Conservation (phyloP, 2,113 vertebrate species). For the Spea multiplicata region DNA sequence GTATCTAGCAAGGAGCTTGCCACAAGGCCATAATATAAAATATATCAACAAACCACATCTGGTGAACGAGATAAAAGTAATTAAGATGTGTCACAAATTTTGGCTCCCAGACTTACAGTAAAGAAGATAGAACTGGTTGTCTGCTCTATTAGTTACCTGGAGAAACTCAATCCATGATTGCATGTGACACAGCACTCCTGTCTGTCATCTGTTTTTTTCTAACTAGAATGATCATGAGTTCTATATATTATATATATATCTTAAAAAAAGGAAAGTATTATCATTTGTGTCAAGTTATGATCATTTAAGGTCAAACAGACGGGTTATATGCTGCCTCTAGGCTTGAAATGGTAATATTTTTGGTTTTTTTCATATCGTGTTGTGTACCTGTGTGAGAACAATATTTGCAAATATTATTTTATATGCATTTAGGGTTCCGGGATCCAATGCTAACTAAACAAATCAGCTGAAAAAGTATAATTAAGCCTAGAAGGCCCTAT, state of each 20-base stretch:
- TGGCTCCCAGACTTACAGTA: constrained; percentile 31
- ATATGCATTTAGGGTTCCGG: too few species aligned
- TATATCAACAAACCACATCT: constrained; percentile 24
- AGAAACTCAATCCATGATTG: constrained; percentile 4
- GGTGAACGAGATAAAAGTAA: constrained; percentile 31
- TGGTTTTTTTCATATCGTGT: too few species aligned
- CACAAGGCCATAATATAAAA: neutral
- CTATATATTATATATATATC: too few species aligned
- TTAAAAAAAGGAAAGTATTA: neutral
- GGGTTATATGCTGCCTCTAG: too few species aligned
- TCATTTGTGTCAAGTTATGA: neutral
- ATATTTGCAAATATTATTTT: too few species aligned
- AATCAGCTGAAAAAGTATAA: too few species aligned
- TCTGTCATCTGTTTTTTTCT: constrained; percentile 4
- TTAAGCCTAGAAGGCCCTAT: too few species aligned
- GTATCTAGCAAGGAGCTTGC: neutral
- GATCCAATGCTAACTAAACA: too few species aligned
- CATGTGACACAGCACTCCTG: constrained; percentile 1
- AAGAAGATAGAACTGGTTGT: constrained; percentile 35
- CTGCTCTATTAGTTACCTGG: constrained; percentile 18
- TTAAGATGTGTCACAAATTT: constrained; percentile 37
- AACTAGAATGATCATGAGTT: neutral
- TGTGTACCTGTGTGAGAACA: too few species aligned
- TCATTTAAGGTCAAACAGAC: neutral
- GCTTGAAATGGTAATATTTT: too few species aligned